Evolutionary conservation across 2,888 invertebrate genomes (phyloP).

Genomic region (Aphidius colemani): DNA sequence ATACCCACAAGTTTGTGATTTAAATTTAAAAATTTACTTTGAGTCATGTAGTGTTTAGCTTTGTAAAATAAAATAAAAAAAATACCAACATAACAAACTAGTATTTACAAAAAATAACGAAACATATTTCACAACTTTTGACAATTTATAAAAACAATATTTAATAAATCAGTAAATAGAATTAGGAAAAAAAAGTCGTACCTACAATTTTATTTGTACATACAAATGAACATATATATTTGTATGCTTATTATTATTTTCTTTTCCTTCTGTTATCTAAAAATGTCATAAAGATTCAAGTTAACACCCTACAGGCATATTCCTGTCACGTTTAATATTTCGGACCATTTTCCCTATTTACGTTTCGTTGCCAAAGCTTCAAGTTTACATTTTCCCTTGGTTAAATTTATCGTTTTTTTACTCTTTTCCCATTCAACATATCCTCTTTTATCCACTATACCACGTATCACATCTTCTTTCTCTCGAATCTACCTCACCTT

Average conservation of each 20-base stretch:
- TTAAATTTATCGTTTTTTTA: constrained; percentile 5
- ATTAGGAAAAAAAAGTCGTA: background rate
- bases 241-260: constrained; percentile 9
- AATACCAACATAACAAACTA: no score
- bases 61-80: no score
- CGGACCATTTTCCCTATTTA: constrained; percentile 26
- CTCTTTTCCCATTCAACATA: background rate
- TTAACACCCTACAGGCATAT: constrained; percentile 11
- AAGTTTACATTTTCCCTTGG: constrained; percentile 15
- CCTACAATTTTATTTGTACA: constrained; percentile 8
- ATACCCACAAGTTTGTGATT: no score
- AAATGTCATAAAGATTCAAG: background rate
- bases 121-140: no score
- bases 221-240: constrained; percentile 20
- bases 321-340: constrained; percentile 30
- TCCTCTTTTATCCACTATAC: background rate
- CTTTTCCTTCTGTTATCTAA: background rate
- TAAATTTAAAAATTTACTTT: no score
- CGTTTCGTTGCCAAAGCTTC: constrained; percentile 15
- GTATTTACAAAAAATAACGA: no score
- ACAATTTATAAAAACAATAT: no score
- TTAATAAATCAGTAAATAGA: no score
- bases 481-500: background rate
- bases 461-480: constrained; percentile 6
- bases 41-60: no score